Conservation (phyloP, 2,113 vertebrate genomes). For the Malurus alboscapulatus region DNA sequence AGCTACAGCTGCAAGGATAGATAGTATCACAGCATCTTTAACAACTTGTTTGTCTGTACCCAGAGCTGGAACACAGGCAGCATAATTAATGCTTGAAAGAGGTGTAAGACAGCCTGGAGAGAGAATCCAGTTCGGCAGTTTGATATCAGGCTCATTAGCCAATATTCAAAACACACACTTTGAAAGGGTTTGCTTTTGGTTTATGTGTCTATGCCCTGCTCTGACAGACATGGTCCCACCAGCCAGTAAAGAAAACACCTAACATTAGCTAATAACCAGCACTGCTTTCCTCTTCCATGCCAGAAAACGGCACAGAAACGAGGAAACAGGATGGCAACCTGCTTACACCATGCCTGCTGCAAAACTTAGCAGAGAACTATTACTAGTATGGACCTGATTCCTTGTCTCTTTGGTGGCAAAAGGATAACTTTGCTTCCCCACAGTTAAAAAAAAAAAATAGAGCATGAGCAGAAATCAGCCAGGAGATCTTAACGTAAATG, state of each 20-base stretch:
- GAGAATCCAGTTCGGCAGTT: neutral
- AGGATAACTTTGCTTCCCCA: neutral
- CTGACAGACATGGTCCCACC: neutral
- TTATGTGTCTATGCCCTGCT: neutral
- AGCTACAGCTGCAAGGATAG: neutral
- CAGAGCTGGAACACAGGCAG: neutral
- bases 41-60: neutral
- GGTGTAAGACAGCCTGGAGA: rapidly evolving
- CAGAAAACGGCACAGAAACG: neutral
- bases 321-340: neutral
- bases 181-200: neutral
- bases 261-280: neutral
- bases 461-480: rapidly evolving
- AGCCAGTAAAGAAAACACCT: neutral
- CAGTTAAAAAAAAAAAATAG: no score
- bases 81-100: neutral
- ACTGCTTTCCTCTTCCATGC: neutral
- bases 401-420: neutral
- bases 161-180: neutral
- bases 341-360: rapidly evolving
- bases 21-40: neutral
- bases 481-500: neutral
- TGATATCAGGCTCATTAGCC: neutral
- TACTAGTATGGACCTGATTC: neutral
- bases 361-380: neutral